Conservation (phyloP, 2,797 vertebrate genomes). For the Vespertilio murinus region DNA sequence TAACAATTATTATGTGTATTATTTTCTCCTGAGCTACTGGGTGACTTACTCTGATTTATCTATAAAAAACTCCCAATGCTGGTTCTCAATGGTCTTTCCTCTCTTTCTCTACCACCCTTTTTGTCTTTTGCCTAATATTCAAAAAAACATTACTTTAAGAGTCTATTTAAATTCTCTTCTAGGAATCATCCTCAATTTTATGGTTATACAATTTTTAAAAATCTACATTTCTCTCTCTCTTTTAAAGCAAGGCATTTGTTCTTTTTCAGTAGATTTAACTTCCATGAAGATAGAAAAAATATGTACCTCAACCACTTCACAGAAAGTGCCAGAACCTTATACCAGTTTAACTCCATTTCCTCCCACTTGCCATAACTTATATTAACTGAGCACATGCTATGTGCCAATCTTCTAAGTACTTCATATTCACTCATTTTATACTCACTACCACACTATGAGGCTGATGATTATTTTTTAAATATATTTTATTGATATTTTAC, state of each 20-base stretch:
- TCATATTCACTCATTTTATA: neutral
- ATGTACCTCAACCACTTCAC: constrained; percentile 31
- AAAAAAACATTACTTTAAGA: constrained; percentile 5
- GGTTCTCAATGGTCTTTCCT: neutral
- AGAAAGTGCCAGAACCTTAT: constrained; percentile 49
- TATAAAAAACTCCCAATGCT: constrained; percentile 44
- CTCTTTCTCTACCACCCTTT: neutral
- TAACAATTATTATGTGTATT: constrained; percentile 41
- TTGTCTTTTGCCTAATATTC: neutral
- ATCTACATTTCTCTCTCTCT: constrained; percentile 4
- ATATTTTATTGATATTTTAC: too few relatives aligned
- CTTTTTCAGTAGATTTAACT: constrained; percentile 55
- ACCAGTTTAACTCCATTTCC: constrained; percentile 23
- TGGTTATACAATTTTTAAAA: constrained; percentile 38
- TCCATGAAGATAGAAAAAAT: constrained; percentile 33
- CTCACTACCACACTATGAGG: neutral
- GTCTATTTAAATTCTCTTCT: constrained; percentile 22
- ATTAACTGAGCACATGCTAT: neutral
- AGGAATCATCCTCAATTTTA: constrained; percentile 35
- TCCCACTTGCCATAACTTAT: neutral
- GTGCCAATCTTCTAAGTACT: neutral
- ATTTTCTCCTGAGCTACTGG: neutral
- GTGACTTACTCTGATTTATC: constrained; percentile 22
- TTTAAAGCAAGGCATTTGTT: constrained; percentile 56
- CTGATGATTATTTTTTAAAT: neutral